Base-by-base conservation (phyloP, 1,140 invertebrate genomes). In the Holcopasites calliopsidis region DNA sequence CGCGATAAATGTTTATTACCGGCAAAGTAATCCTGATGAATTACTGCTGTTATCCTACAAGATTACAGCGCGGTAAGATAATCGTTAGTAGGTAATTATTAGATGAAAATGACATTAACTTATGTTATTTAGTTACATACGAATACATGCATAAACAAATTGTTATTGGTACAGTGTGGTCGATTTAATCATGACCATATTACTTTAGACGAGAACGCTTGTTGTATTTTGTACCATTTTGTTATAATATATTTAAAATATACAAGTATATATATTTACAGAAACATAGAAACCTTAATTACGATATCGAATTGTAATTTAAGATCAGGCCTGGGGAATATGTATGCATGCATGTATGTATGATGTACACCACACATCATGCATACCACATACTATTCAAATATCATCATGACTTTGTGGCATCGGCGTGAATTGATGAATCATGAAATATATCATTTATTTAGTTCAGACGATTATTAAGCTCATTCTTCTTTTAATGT, bases 231-330 rank as follows among this genome's bases (percentile, higher is more conserved):
- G 86, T 91, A 90, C 88, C 87, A 86, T 90, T 91, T 79, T 88
- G 90, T 91, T 91, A 90, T 88, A 90, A 77, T 90, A 89, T 91
- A 90, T 91, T 90, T 87, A 88, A 90, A 85, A 84, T 87, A 87
- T 90, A 88, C 89, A 86, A 86, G 42, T 65, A 49, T 16, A 42
- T 61, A 73, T 73, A 64, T 64, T 42, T 64, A 73, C n/a, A 35
- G 5, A 18, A 71, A n/a, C n/a, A n/a, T n/a, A n/a, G n/a, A n/a
- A n/a, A n/a, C n/a, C n/a, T n/a, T n/a, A n/a, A n/a, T n/a, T n/a
- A n/a, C n/a, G n/a, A n/a, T n/a, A n/a, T n/a, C n/a, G n/a, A n/a
- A n/a, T n/a, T n/a, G n/a, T n/a, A n/a, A n/a, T n/a, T n/a, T n/a
- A n/a, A n/a, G n/a, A n/a, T n/a, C n/a, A n/a, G n/a, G n/a, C n/a